Percentiles rank a stretch among this genome's conserved stretches.
Conservation (phyloP, 2,888 invertebrate genomes). For the Ophion ellenae region DNA sequence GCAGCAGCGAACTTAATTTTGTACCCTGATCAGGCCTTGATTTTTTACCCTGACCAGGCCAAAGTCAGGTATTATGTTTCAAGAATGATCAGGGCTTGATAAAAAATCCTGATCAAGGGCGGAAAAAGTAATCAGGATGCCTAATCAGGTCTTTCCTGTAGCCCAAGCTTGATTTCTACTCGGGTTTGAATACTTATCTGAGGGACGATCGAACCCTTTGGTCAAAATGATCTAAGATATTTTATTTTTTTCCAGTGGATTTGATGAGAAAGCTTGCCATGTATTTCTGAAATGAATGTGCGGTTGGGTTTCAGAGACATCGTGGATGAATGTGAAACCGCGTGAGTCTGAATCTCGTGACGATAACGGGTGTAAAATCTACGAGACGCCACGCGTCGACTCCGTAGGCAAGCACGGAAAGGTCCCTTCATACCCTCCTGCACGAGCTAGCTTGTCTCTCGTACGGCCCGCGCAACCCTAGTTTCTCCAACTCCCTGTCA, state of each 20-base stretch:
- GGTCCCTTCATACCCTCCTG: conserved; percentile 24
- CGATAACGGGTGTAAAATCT: conserved; percentile 39
- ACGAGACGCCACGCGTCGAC: conserved; percentile 44
- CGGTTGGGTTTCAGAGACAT: conserved; percentile 1
- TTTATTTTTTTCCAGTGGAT: not conserved
- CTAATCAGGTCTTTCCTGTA: too few relatives aligned
- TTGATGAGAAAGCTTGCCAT: not conserved
- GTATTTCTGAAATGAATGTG: not conserved
- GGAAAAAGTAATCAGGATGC: too few relatives aligned
- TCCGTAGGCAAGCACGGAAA: conserved; percentile 37
- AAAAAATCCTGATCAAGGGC: too few relatives aligned
- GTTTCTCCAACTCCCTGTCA: not conserved
- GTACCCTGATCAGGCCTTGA: too few relatives aligned
- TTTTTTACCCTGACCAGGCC: too few relatives aligned
- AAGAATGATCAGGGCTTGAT: too few relatives aligned
- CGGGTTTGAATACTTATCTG: not conserved
- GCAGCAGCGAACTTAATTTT: too few relatives aligned
- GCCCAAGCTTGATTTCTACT: too few relatives aligned
- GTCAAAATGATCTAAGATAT: not conserved
- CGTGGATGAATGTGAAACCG: conserved; percentile 29
- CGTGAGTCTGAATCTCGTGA: conserved; percentile 34
- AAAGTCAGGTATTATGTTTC: too few relatives aligned
- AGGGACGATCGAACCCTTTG: not conserved
- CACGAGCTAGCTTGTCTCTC: conserved; percentile 30
- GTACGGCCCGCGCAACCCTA: conserved; percentile 38